A percentile compares a stretch with the other conserved stretches of the same genome.
Conservation (phyloP, 2,113 vertebrate genomes). For the Eublepharis macularius region DNA sequence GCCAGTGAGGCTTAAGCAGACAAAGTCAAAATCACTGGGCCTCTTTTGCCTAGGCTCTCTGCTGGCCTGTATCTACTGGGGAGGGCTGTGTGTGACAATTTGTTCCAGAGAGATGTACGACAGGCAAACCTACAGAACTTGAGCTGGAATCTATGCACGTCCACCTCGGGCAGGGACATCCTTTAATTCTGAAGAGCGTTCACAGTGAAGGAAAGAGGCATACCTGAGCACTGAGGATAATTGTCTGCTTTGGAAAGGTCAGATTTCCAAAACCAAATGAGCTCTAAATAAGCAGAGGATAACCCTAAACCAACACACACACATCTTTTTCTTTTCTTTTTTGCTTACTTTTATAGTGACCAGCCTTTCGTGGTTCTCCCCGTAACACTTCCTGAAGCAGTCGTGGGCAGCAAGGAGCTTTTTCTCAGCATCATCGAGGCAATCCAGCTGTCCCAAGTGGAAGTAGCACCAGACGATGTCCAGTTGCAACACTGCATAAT, state of each 20-base stretch:
- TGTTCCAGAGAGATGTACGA: too few relatives aligned
- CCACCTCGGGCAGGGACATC: neutral
- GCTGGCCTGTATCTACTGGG: too few relatives aligned
- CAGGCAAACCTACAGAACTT: too few relatives aligned
- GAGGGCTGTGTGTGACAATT: too few relatives aligned
- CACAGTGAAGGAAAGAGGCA: neutral
- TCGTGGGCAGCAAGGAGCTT: conserved; percentile 85
- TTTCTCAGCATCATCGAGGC: conserved; percentile 84
- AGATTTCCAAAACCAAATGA: neutral
- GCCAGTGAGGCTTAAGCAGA: too few relatives aligned
- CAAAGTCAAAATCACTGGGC: too few relatives aligned
- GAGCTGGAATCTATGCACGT: neutral
- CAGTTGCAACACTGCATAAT: conserved; percentile 94
- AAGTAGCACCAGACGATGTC: conserved; percentile 96
- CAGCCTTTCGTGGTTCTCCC: conserved; percentile 87
- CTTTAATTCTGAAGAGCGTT: neutral
- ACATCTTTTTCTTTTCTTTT: too few relatives aligned
- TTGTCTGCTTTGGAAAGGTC: neutral
- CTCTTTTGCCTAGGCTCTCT: too few relatives aligned
- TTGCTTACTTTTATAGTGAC: conserved; percentile 86
- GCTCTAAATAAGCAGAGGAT: too few relatives aligned
- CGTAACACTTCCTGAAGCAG: conserved; percentile 89
- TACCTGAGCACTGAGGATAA: neutral
- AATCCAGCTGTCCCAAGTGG: conserved; percentile 83
- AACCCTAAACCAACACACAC: neutral